phyloP scores from a whole-genome alignment of 2,113 vertebrate species.

The Cranoglanis bouderius region DNA sequence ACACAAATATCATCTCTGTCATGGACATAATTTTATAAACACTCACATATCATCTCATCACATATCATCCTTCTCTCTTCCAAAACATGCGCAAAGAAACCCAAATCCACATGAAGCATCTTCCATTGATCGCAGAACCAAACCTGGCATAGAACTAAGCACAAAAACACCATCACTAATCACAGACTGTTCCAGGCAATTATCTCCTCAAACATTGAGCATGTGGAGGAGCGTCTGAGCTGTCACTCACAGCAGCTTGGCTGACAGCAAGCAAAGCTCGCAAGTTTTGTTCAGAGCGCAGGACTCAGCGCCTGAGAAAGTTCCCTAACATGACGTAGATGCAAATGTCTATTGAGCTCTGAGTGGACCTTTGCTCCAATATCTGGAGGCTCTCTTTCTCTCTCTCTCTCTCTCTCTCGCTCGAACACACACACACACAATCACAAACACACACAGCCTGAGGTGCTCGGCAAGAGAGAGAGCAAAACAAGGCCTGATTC shows the following conservation, averaged over 20 bases:
- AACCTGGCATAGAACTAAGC: slow-evolving; percentile 29
- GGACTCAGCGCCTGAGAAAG: slow-evolving; percentile 19
- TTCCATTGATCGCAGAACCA: neutral
- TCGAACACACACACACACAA: slow-evolving; percentile 15
- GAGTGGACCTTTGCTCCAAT: slow-evolving; percentile 31
- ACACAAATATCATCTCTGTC: slow-evolving; percentile 3
- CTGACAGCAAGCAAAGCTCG: slow-evolving; percentile 15
- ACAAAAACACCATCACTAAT: slow-evolving; percentile 39
- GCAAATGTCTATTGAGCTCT: slow-evolving; percentile 14
- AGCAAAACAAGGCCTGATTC: slow-evolving; percentile 9
- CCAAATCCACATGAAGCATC: slow-evolving; percentile 3
- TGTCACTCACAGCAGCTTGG: slow-evolving; percentile 23
- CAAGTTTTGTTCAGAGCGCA: slow-evolving; percentile 13
- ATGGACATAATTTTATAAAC: neutral
- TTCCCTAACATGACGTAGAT: slow-evolving; percentile 21
- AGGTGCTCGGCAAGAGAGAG: slow-evolving; percentile 29
- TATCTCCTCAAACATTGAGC: slow-evolving; percentile 33
- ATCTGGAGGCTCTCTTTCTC: neutral
- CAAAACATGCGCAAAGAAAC: neutral
- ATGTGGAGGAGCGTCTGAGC: slow-evolving; percentile 21
- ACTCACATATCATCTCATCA: neutral
- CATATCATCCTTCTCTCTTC: neutral
- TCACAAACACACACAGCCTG: slow-evolving; percentile 1
- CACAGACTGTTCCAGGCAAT: slow-evolving; percentile 23
- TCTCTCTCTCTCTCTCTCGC: neutral